Base-by-base conservation (phyloP, 2,888 invertebrate species). In the Dicyrtoma fusca region DNA sequence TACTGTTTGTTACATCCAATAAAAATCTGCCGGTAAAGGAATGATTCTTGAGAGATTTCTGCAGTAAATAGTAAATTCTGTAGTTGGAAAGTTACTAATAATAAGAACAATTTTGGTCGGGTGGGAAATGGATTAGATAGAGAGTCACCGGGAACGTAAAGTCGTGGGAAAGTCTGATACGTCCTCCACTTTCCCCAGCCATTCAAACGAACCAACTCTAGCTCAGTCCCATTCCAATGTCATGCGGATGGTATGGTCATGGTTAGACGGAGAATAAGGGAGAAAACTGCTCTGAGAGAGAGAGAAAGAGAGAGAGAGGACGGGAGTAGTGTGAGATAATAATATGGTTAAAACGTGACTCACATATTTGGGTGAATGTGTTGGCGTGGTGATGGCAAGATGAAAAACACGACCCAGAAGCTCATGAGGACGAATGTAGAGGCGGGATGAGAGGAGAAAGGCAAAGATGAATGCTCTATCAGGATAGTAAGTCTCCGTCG, bases 351-450 rank as follows among this genome's bases (percentile, higher is more conserved):
- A 61, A 71, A 75, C 72, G 73, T 76, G 71, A 74, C 76, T 76
- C 76, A 64, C 74, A 71, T 68, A 73, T 69, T 73, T 71, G 69
- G 65, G 44, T 23, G 59, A 74, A 70, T 76, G 70, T 53, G 69
- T 55, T 45, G 70, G 71, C 19, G 65, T 69, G 49, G 74, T 55
- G 45, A 74, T 53, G 65, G 72, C 68, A 49, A 70, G 65, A 34
- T 69, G 70, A 69, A 53, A 73, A 51, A 71, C 73, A 34, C 61
- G 53, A 75, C 90, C 90, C 69, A 97, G 88, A 75, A 97, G 86
- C 83, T 95, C 95, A 84, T 96, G 93, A 2, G 97, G 97, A 82
- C 93, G 91, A 81, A 97, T 90, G 86, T 93, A 97, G 71, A 97
- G 88, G 73, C 97, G 88, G 42, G 95, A 94, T 83, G 95, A 95